A percentile compares a stretch with the other conserved stretches of the same genome.
These are phyloP conservation scores for Drosophila atripex DNA, from an alignment of 2,888 invertebrate species.

Conservation along the genomic window DNA sequence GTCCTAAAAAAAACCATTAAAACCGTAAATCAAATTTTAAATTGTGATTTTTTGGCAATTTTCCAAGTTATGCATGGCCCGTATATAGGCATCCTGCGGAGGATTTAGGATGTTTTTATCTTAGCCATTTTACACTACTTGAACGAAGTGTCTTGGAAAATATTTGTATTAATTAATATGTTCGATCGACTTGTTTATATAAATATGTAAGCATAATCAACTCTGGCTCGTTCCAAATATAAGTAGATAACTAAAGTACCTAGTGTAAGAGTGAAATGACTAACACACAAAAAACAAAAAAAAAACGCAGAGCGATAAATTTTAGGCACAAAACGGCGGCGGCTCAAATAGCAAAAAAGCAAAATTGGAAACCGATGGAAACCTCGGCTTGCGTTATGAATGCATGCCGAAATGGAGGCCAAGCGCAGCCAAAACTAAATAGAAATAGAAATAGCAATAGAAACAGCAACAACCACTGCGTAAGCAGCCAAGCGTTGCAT, in stretches of 20 bases:
- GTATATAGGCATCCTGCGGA: no score
- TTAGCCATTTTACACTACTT: no score
- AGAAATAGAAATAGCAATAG: slow-evolving; percentile 54
- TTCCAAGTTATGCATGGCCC: no score
- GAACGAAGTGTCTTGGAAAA: no score
- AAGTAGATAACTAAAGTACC: not conserved
- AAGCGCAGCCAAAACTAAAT: slow-evolving; percentile 77
- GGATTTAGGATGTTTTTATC: no score
- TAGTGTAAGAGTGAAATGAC: slow-evolving; percentile 9
- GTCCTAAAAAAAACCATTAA: no score
- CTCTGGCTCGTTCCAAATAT: no score
- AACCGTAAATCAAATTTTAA: no score
- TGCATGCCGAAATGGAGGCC: slow-evolving; percentile 79
- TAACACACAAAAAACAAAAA: slow-evolving; percentile 44
- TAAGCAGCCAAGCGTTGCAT: slow-evolving; percentile 78
- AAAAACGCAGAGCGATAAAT: slow-evolving; percentile 62
- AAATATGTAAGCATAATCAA: no score
- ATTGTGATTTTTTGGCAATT: no score
- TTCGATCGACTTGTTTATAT: no score
- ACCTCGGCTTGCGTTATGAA: slow-evolving; percentile 78
- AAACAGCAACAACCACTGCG: slow-evolving; percentile 45
- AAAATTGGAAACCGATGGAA: slow-evolving; percentile 79
- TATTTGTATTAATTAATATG: no score
- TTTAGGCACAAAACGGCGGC: slow-evolving; percentile 71
- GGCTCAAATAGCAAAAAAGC: slow-evolving; percentile 68